Base-by-base conservation (phyloP, 2,888 invertebrate genomes). In the Isotomurus palustris region DNA sequence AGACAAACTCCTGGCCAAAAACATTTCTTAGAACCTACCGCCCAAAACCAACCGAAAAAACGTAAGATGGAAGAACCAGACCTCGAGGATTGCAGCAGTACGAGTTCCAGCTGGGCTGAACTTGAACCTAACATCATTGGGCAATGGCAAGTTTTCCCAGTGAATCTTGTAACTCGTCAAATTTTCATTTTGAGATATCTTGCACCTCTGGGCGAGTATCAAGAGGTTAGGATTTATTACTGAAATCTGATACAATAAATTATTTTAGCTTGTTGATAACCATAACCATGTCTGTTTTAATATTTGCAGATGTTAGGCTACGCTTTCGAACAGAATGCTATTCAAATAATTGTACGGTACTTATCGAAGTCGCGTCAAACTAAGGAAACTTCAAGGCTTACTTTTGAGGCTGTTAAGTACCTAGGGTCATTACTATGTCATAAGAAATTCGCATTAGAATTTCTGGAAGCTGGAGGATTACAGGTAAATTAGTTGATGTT, bases 121-220 rank as follows among this genome's bases (percentile, higher is more conserved):
- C 83, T 92, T 81, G 88, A 91, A 75, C 86, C 86, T 0, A 87
- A 88, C 71, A 86, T 94, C 58, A 91, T 93, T 70, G 92, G 92
- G 70, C 87, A 84, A 29, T 88, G 93, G 68, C 88, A 91, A 73
- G 86, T 96, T 69, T 86, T 88, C 75, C 97, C 97, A 6, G 85
- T 92, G 2, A 91, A 89, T 0, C 79, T 86, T 52, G 88, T 88
- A 0, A 93, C 94, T 28, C 86, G 88, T 74, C 95, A 96, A 75
- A 87, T 96, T 79, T 81, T 96, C 2, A 93, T 96, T 72, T 77
- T 97, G 27, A 83, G 92, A 69, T 99, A 95, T 75, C 80, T 99
- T n/a, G 89, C 92, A 3, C 91, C 96, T 0, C 88, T 96, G 84
- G 97, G 95, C 14, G 97, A 96, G 74, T 97, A 96, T 75, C 97